These are phyloP conservation scores for Pteruthius melanotis DNA, from an alignment of 2,113 vertebrate species.

Conservation along the genomic window DNA sequence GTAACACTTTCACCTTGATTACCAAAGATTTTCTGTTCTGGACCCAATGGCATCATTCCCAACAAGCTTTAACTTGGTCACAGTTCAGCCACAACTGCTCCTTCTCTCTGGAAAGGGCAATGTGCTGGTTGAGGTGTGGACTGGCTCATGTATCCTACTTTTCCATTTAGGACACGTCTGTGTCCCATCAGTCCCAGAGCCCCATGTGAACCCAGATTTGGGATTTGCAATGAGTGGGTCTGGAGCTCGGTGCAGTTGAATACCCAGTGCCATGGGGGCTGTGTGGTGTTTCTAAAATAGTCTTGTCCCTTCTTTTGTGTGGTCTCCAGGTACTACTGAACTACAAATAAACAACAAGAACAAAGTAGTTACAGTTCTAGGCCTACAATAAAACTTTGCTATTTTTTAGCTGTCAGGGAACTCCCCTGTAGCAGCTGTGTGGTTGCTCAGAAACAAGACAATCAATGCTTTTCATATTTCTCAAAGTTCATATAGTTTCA, in stretches of 20 bases:
- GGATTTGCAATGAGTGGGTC: not conserved
- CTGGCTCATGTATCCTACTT: fast-evolving
- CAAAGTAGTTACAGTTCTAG: not conserved
- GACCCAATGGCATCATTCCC: not conserved
- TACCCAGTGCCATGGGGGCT: not conserved
- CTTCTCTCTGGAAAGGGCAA: not conserved
- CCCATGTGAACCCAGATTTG: not conserved
- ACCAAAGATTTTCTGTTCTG: not conserved
- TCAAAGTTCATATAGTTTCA: not conserved
- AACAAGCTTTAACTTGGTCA: not conserved
- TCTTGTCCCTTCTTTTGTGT: not conserved
- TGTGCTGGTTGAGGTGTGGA: not conserved
- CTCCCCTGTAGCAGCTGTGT: not conserved
- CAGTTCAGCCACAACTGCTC: not conserved
- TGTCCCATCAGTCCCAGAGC: not conserved
- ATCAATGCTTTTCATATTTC: not conserved
- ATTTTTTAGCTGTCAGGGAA: not conserved
- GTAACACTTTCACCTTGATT: not conserved
- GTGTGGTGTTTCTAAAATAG: not conserved
- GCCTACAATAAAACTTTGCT: not conserved
- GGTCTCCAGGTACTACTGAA: not conserved
- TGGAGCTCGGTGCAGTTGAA: not conserved
- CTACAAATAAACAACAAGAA: not conserved
- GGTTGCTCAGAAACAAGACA: not conserved
- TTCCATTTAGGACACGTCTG: not conserved